These are phyloP conservation scores for Leptobrachium leishanense DNA, from an alignment of 2,113 vertebrate genomes.

Conservation along the genomic window DNA sequence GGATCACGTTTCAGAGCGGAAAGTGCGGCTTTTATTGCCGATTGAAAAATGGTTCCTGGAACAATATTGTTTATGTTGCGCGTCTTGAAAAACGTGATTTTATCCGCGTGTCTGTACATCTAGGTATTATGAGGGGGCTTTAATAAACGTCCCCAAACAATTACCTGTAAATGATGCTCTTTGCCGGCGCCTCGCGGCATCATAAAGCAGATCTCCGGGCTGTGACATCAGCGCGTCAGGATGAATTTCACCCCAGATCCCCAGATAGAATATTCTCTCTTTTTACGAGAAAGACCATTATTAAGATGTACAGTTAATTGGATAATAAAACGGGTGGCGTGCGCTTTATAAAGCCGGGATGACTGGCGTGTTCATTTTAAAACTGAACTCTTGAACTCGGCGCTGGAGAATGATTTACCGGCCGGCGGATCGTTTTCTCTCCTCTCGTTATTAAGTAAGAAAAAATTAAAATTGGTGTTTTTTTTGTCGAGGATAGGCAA, in stretches of 20 bases:
- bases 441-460: constrained; percentile 2
- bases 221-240: constrained; percentile 50
- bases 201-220: constrained; percentile 54
- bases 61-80: constrained; percentile 62
- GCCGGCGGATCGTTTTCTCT: not conserved
- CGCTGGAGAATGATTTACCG: constrained; percentile 48
- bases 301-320: constrained; percentile 60
- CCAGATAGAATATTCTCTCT: not conserved
- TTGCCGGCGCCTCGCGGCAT: constrained; percentile 56
- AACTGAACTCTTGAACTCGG: constrained; percentile 44
- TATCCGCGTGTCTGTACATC: constrained; percentile 61
- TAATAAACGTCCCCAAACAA: constrained; percentile 63
- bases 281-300: constrained; percentile 55
- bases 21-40: constrained; percentile 56
- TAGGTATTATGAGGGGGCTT: constrained; percentile 51
- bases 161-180: constrained; percentile 62
- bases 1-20: constrained; percentile 47
- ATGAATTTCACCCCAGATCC: constrained; percentile 54
- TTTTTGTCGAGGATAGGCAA: too few relatives aligned
- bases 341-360: constrained; percentile 44
- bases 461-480: not conserved
- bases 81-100: constrained; percentile 60
- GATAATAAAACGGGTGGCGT: constrained; percentile 54
- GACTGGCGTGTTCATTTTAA: constrained; percentile 51
- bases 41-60: constrained; percentile 52